These are phyloP conservation scores for Alentia gelatinosa DNA, from an alignment of 2,888 invertebrate genomes.

Conservation along the genomic window DNA sequence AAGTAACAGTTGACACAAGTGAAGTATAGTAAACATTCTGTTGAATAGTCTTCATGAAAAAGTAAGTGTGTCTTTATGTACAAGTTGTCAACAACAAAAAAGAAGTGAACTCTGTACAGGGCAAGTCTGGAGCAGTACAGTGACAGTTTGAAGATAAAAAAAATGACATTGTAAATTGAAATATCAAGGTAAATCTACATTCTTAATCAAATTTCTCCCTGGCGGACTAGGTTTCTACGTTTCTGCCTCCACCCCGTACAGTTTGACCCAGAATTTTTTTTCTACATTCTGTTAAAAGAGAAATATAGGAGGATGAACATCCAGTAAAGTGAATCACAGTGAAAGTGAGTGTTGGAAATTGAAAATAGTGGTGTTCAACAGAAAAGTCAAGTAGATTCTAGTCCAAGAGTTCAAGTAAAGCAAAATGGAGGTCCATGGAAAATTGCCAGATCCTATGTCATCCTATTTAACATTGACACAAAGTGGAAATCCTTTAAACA, in stretches of 20 bases:
- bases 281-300: background rate
- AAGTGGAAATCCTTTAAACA: conserved; percentile 23
- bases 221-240: too few relatives aligned
- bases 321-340: background rate
- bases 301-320: background rate
- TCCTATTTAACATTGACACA: background rate
- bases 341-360: background rate
- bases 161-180: background rate
- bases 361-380: background rate
- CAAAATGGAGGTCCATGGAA: background rate
- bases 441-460: background rate
- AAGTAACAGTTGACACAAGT: background rate
- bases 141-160: background rate
- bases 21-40: background rate
- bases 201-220: too few relatives aligned
- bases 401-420: background rate
- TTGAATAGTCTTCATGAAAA: background rate
- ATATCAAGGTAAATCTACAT: background rate
- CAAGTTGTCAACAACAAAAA: background rate
- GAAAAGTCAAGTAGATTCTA: background rate
- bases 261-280: too few relatives aligned
- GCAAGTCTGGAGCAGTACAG: background rate
- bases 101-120: background rate
- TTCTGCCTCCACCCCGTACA: too few relatives aligned
- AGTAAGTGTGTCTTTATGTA: background rate